A percentile compares a stretch with the other conserved stretches of the same genome.
Evolutionary conservation across 2,888 invertebrate species (phyloP).

Genomic region (Amphipyra tragopoginis): DNA sequence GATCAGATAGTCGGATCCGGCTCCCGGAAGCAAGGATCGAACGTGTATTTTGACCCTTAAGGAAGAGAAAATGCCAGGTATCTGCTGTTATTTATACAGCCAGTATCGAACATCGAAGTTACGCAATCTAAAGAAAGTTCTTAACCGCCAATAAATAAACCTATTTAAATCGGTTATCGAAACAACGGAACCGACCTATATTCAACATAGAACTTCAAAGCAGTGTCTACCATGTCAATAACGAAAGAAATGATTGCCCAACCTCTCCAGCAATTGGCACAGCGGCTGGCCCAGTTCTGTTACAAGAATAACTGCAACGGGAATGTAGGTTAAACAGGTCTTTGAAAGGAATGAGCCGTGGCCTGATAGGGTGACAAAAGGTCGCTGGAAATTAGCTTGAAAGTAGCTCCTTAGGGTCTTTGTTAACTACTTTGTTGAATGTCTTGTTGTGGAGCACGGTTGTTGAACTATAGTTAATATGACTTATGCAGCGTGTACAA

Average conservation of each 20-base stretch:
- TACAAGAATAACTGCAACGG: conserved; percentile 48
- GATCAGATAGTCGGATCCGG: too few relatives aligned
- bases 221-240: conserved; percentile 46
- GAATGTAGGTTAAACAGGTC: conserved; percentile 49
- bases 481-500: too few relatives aligned
- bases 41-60: too few relatives aligned
- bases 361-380: conserved; percentile 26
- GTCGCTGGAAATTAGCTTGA: conserved; percentile 24
- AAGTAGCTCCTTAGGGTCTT: conserved; percentile 2
- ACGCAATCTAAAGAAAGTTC: conserved; percentile 2
- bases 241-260: conserved; percentile 54
- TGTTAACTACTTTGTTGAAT: neutral
- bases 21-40: too few relatives aligned
- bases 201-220: conserved; percentile 44
- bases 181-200: conserved; percentile 40
- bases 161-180: conserved; percentile 20
- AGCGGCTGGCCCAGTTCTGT: conserved; percentile 44
- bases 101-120: neutral
- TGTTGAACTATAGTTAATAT: too few relatives aligned
- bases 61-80: too few relatives aligned
- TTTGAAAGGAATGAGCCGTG: conserved; percentile 7
- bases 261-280: conserved; percentile 49
- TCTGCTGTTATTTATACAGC: too few relatives aligned
- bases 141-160: conserved; percentile 11
- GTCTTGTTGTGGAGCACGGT: neutral